phyloP scores from a whole-genome alignment of 2,113 vertebrate species.

The Thunnus maccoyii region DNA sequence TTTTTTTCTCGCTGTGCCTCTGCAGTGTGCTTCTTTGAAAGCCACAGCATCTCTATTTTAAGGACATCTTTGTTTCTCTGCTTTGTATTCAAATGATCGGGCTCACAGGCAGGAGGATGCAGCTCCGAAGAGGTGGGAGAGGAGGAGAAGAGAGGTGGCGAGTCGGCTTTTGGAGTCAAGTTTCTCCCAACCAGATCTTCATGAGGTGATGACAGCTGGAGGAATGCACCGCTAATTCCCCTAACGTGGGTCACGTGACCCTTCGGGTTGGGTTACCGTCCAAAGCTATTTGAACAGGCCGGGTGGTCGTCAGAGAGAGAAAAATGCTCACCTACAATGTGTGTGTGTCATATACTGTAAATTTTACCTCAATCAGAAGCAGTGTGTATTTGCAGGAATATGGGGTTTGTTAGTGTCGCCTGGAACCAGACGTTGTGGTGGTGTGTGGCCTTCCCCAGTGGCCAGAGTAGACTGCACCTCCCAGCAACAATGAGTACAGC shows the following conservation, averaged over 20 bases:
- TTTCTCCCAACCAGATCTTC: constrained; percentile 74
- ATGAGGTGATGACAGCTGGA: constrained; percentile 78
- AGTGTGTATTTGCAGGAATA: constrained; percentile 2
- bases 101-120: constrained; percentile 42
- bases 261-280: constrained; percentile 49
- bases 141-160: constrained; percentile 36
- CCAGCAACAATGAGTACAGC: constrained; percentile 27
- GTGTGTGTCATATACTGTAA: not conserved
- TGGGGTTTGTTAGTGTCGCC: not conserved
- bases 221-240: constrained; percentile 70
- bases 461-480: constrained; percentile 30
- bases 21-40: constrained; percentile 58
- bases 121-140: constrained; percentile 43
- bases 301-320: constrained; percentile 43
- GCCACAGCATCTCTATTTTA: constrained; percentile 67
- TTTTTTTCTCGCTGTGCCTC: constrained; percentile 25
- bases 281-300: constrained; percentile 14
- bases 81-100: constrained; percentile 65
- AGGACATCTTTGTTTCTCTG: constrained; percentile 63
- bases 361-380: constrained; percentile 15
- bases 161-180: constrained; percentile 52
- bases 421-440: constrained; percentile 19
- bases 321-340: not conserved
- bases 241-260: constrained; percentile 65
- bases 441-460: constrained; percentile 36